A percentile compares a stretch with the other conserved stretches of the same genome.
These are phyloP conservation scores for Opisthocomus hoazin DNA, from an alignment of 2,113 vertebrate species.

Conservation along the genomic window DNA sequence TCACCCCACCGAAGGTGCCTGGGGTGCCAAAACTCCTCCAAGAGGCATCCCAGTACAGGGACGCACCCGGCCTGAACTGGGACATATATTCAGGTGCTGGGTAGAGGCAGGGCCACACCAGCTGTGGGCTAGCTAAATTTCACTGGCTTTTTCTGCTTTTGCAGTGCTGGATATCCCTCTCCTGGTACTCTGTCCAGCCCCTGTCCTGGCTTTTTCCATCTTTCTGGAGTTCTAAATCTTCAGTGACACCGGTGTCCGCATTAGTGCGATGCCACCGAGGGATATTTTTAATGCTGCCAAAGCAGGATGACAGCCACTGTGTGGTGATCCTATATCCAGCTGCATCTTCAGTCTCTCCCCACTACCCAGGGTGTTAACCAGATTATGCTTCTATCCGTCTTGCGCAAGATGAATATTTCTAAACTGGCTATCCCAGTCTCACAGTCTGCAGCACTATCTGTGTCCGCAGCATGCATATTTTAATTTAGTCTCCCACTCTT, in stretches of 20 bases:
- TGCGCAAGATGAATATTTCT: slow-evolving; percentile 56
- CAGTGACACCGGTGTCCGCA: neutral
- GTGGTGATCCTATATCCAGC: slow-evolving; percentile 43
- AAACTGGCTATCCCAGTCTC: slow-evolving; percentile 46
- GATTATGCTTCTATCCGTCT: slow-evolving; percentile 67
- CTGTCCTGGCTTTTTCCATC: neutral
- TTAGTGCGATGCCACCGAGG: neutral
- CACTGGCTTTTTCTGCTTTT: neutral
- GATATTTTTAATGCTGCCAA: slow-evolving; percentile 16
- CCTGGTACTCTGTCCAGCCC: neutral
- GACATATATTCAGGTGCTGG: neutral
- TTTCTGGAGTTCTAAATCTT: neutral
- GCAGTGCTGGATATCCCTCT: neutral
- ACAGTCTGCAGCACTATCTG: slow-evolving; percentile 57
- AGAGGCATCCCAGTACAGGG: neutral
- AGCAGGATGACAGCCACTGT: slow-evolving; percentile 12
- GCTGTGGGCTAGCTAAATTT: neutral
- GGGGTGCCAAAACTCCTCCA: neutral
- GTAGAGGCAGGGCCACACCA: neutral
- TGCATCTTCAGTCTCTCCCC: slow-evolving; percentile 55
- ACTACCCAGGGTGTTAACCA: slow-evolving; percentile 67
- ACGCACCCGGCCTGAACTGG: neutral
- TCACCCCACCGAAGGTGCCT: neutral
- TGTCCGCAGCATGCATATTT: slow-evolving; percentile 54
- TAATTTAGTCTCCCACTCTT: slow-evolving; percentile 42